Evolutionary conservation across 2,113 vertebrate species (phyloP), one percentile per base, ranked within the genome.

Genomic region (Megalops atlanticus): DNA sequence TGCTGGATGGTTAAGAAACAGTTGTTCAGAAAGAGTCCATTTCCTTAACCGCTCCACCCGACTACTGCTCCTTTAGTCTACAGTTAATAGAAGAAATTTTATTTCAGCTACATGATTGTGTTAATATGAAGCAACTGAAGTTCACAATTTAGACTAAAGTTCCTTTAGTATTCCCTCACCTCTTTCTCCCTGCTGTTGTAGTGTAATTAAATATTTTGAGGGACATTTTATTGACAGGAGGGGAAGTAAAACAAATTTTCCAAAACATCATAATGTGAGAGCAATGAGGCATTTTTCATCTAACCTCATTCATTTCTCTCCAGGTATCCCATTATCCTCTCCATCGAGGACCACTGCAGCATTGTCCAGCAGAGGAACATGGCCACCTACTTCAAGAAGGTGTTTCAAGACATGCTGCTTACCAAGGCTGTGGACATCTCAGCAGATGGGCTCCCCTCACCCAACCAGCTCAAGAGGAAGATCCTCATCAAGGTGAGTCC

Each of bases 351-450:
- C 88, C 98, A 99, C 91, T 99, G 98, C 85, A 99, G 98, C 88
- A 98, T 99, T 21, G 97, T 98, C 81, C 98, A 99, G 92, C 98
- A 99, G 92, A 96, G 98, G 83, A 98, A 96, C 87, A 99, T 99
- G 98, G 98, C 98, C 79, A 93, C 95, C 79, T 73, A 88, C 84
- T 99, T 99, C 86, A 98, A 95, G 92, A 99, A 97, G 81, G 96
- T 99, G 24, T 99, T 99, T 80, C 97, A 96, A 18, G 98, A 99
- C 80, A 98, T 96, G 89, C 93, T 99, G 43, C 91, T 99, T 77
- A 99, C 97, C 85, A 99, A 99, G 88, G 96, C 97, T 0, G 96
- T 99, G 35, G 98, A 99, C 86, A 97, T 97, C 8, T 94, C 94
- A 0, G 97, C 97, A 0, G 98, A 99, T 0, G 97, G 96, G 24